These are phyloP conservation scores for Spodoptera exigua DNA, from an alignment of 2,888 invertebrate genomes.

Conservation along the genomic window DNA sequence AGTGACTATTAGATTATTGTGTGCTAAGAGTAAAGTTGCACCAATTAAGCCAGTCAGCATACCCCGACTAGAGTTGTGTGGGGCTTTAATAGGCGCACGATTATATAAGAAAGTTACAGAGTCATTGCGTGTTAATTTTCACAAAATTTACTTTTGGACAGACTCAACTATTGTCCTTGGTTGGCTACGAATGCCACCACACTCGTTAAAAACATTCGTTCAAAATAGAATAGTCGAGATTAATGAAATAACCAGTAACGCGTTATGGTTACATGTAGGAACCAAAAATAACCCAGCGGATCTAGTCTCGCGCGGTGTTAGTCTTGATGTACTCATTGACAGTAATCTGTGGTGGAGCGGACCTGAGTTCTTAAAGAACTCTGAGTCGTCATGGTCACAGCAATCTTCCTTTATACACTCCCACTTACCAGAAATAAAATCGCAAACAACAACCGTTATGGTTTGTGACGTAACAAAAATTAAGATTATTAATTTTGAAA, in stretches of 20 bases:
- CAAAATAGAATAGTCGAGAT: constrained; percentile 5
- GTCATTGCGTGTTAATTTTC: not conserved
- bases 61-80: no score
- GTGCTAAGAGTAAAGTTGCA: no score
- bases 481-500: no score
- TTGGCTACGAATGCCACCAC: not conserved
- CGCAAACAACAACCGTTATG: no score
- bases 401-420: no score
- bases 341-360: no score
- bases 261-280: constrained; percentile 14
- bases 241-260: constrained; percentile 10
- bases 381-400: no score
- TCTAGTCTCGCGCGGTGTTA: not conserved
- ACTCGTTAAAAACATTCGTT: constrained; percentile 10
- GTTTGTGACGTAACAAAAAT: no score
- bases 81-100: constrained; percentile 3
- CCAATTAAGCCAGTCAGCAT: no score
- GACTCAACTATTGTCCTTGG: constrained; percentile 8
- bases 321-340: no score
- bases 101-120: not conserved
- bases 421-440: no score
- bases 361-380: no score
- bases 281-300: constrained; percentile 2
- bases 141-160: constrained; percentile 3
- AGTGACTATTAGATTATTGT: constrained; percentile 1